Evolutionary conservation across 1,140 invertebrate species (phyloP), one percentile per base, ranked within the genome.

Genomic region (Cydia splendana): DNA sequence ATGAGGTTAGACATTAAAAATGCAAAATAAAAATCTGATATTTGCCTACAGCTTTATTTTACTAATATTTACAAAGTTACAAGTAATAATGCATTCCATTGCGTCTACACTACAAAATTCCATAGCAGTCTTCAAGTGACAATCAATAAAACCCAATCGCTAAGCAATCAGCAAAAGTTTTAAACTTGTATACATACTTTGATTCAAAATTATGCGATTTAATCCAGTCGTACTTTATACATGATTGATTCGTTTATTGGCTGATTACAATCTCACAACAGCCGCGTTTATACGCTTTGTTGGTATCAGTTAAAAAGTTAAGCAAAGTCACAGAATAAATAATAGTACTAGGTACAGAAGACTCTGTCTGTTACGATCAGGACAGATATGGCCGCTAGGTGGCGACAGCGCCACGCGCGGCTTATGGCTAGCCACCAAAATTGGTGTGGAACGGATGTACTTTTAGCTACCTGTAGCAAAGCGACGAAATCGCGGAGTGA

Each of bases 11-110:
- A 45, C 67, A 71, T 71, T 71, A n/a, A 71, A 30, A 71, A 71
- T 71, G 67, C 67, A 42, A 71, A 71, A 81, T 80, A 76, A 81
- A 83, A 85, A 82, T 84, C 81, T 82, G 79, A 79, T 78, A 81
- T 79, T 82, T 78, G 45, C 76, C 57, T 80, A 76, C 18, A 78
- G 20, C 18, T 62, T 77, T 79, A 78, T 79, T 57, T 76, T n/a
- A 42, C 67, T 42, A 71, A 42, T 71, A 71, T 71, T 71, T 71
- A 71, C 67, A 71, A 42, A 20, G 9, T 69, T 69, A 69, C 4
- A 34, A 15, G 24, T 71, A 71, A 42, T 30, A 2, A 69, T 67
- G 34, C 65, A 69, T 20, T 42, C 6, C 34, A 71, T 18, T 20
- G 15, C 18, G 6, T 18, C n/a, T 42, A 71, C n/a, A 71, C 67